Percentiles rank a stretch among this genome's conserved stretches.
Conservation (phyloP, 2,797 vertebrate species). For the Crenuchus spilurus region DNA sequence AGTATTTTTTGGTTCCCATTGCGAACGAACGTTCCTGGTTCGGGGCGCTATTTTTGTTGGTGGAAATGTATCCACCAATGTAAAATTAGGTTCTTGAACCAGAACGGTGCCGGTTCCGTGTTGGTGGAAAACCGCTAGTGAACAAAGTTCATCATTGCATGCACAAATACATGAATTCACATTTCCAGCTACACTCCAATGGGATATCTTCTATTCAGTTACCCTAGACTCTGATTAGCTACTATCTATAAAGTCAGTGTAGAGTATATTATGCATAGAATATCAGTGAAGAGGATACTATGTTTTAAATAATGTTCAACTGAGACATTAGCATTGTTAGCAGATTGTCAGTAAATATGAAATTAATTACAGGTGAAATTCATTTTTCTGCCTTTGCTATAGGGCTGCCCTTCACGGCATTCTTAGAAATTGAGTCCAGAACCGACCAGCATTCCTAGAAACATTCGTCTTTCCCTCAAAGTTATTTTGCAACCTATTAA, state of each 20-base stretch:
- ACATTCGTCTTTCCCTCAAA: conserved; percentile 2
- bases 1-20: no score
- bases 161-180: no score
- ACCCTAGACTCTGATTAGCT: no score
- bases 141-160: no score
- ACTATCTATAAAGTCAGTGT: not conserved
- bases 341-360: not conserved
- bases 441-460: not conserved
- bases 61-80: no score
- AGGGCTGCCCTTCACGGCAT: not conserved
- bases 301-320: not conserved
- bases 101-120: no score
- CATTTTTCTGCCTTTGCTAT: not conserved
- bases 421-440: conserved; percentile 6
- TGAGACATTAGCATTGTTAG: not conserved
- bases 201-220: no score
- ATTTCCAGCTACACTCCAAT: no score
- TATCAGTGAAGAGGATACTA: not conserved
- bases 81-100: no score
- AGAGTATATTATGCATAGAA: not conserved
- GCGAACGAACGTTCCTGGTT: no score
- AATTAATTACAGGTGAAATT: conserved; percentile 8
- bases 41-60: no score
- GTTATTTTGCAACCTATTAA: conserved; percentile 12
- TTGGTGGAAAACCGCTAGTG: no score